These are phyloP conservation scores for Drosophila cognata DNA, from an alignment of 2,888 invertebrate genomes.

Conservation along the genomic window DNA sequence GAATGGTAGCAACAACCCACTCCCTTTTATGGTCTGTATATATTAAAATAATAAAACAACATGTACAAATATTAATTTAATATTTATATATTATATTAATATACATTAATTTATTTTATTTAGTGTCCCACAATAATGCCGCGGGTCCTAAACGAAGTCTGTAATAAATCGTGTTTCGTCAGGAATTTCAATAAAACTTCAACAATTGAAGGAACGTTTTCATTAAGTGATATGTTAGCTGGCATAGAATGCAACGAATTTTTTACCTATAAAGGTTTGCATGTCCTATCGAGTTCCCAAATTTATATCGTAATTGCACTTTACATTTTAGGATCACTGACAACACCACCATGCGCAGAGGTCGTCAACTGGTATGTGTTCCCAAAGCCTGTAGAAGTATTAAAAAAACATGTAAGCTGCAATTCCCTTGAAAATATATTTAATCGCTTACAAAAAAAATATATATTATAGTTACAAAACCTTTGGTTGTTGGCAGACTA, in stretches of 20 bases:
- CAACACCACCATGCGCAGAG: conserved; percentile 68
- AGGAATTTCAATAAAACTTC: conserved; percentile 19
- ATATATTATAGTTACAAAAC: conserved; percentile 36
- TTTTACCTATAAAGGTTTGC: conserved; percentile 56
- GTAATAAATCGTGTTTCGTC: conserved; percentile 25
- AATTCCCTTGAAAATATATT: background rate
- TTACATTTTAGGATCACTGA: conserved; percentile 53
- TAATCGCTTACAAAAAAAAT: background rate
- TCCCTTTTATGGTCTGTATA: too few species aligned
- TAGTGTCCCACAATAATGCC: conserved; percentile 12
- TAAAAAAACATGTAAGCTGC: conserved; percentile 41
- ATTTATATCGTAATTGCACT: background rate
- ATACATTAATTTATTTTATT: background rate
- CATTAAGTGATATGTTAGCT: conserved; percentile 45
- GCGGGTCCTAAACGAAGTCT: conserved; percentile 35
- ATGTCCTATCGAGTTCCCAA: background rate
- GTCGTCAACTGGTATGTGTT: conserved; percentile 66
- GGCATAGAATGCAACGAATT: conserved; percentile 43
- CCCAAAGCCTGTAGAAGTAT: conserved; percentile 49
- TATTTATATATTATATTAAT: too few species aligned
- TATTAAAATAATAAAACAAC: too few species aligned
- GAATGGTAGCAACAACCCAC: too few species aligned
- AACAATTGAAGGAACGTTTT: conserved; percentile 25
- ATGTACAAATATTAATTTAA: too few species aligned
- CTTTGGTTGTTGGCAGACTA: conserved; percentile 59